Evolutionary conservation across 2,888 invertebrate species (phyloP), one percentile per base, ranked within the genome.

Genomic region (Arrhopalites spinosus): DNA sequence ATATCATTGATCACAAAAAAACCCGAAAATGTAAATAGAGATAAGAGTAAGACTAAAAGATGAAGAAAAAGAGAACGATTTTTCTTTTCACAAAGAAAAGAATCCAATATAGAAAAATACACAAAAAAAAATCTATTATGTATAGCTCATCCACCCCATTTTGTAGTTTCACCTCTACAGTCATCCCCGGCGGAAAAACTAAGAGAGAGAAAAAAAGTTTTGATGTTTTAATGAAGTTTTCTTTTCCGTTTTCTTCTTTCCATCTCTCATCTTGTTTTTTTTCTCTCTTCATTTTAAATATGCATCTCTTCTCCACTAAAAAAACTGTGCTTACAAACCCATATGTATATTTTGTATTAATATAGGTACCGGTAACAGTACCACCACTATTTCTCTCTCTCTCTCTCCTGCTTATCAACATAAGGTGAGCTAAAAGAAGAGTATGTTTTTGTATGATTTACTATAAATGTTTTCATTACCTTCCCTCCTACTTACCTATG

Each of bases 141-240:
- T 5, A 17, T 15, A 29, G 27, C 25, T 25, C 50, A 45, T 45
- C 68, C 68, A 13, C n/a, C 43, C n/a, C n/a, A n/a, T n/a, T n/a
- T n/a, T n/a, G n/a, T n/a, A n/a, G n/a, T n/a, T n/a, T n/a, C n/a
- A n/a, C n/a, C n/a, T n/a, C n/a, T n/a, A n/a, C n/a, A n/a, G n/a
- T n/a, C n/a, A n/a, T n/a, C n/a, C n/a, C n/a, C n/a, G n/a, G n/a
- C n/a, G n/a, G 0, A 53, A 7, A 13, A 3, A 23, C 1, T 17
- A 5, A 15, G 36, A 71, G 20, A 61, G 20, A 25, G 45, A 36
- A 69, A 79, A 81, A 81, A 81, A 78, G 78, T 81, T 81, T 79
- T 78, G 76, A 75, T 81, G 79, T 79, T 78, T 81, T 81, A 81
- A 81, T 79, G 78, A 81, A 81, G 79, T 81, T 81, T 81, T 78